Conservation (phyloP, 2,113 vertebrate genomes). For the Apistogramma diplotaenia region DNA sequence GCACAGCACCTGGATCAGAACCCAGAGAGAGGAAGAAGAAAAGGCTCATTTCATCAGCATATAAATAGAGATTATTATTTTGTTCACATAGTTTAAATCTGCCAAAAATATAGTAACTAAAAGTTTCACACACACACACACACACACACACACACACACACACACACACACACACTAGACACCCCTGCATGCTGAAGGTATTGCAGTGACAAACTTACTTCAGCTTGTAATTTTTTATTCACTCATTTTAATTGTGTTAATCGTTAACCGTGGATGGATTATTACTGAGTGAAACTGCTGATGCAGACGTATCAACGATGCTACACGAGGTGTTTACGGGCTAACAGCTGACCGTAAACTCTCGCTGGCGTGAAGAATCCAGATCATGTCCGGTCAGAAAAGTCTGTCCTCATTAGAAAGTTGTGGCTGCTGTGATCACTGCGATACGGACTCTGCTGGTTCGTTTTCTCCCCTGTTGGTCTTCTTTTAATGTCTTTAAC, state of each 20-base stretch:
- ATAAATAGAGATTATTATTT: background rate
- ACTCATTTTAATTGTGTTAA: background rate
- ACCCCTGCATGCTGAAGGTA: too few species aligned
- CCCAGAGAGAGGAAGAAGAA: too few species aligned
- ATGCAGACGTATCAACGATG: too few species aligned
- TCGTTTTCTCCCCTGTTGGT: too few species aligned
- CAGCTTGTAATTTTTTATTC: background rate
- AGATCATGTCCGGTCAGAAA: too few species aligned
- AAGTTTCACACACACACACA: too few species aligned
- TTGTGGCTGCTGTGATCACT: background rate
- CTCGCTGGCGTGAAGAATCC: background rate
- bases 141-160: too few species aligned
- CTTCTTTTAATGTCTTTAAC: background rate
- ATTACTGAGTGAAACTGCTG: rapidly evolving
- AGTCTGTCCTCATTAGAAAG: background rate
- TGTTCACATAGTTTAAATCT: background rate
- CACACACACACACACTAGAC: too few species aligned
- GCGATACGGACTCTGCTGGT: too few species aligned
- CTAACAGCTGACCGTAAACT: too few species aligned
- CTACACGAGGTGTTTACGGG: too few species aligned
- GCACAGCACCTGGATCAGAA: too few species aligned
- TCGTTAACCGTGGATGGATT: background rate
- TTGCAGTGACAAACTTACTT: background rate
- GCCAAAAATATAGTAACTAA: rapidly evolving
- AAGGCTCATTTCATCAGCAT: background rate